Percentiles rank a stretch among this genome's conserved stretches.
These are phyloP conservation scores for Tauraco erythrolophus DNA, from an alignment of 2,113 vertebrate species.

Conservation along the genomic window DNA sequence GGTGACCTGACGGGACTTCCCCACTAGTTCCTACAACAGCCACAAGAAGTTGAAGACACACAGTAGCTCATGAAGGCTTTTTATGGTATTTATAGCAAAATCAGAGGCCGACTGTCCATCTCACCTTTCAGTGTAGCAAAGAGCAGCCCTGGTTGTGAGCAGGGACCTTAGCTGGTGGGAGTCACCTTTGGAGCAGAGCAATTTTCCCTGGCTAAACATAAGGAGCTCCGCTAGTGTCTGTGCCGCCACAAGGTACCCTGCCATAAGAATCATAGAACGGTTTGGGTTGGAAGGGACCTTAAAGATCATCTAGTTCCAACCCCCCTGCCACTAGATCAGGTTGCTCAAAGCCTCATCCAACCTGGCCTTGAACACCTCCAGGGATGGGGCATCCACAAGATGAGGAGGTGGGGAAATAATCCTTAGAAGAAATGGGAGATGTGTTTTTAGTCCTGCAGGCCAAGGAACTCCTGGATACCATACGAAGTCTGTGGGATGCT, in stretches of 20 bases:
- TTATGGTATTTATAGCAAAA: background rate
- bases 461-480: background rate
- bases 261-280: background rate
- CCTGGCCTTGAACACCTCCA: no score
- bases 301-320: no score
- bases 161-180: background rate
- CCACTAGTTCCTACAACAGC: background rate
- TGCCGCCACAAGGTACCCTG: background rate
- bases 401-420: background rate
- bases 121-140: background rate
- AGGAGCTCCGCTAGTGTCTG: background rate
- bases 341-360: no score
- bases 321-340: no score
- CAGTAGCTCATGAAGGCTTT: background rate
- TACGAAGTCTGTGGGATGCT: background rate
- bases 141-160: background rate
- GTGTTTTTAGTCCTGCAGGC: background rate
- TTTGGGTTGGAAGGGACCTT: no score
- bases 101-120: background rate
- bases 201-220: background rate
- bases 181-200: background rate
- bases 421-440: background rate
- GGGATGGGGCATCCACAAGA: no score
- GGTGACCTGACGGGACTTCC: background rate
- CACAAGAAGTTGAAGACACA: background rate